Evolutionary conservation across 2,888 invertebrate species (phyloP).

Genomic region (Leptogaster cylindrica): DNA sequence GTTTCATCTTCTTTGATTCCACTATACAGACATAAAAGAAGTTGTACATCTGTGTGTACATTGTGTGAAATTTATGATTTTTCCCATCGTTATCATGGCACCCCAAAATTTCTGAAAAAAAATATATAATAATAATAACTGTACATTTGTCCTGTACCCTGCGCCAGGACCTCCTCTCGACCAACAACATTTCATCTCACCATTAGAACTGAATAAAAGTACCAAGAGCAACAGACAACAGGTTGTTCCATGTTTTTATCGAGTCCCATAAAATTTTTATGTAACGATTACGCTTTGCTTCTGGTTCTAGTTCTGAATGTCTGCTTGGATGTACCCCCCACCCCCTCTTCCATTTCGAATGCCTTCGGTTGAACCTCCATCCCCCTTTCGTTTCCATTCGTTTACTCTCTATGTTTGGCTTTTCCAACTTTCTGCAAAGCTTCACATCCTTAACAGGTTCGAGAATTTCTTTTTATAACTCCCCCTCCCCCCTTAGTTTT

Average conservation of each 20-base stretch:
- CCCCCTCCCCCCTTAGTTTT: neutral
- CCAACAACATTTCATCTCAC: slow-evolving; percentile 42
- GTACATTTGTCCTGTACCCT: neutral
- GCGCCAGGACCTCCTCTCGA: neutral
- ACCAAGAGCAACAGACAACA: slow-evolving; percentile 46
- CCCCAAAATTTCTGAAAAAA: too few species aligned
- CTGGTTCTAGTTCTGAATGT: slow-evolving; percentile 42
- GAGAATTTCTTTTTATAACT: slow-evolving; percentile 36
- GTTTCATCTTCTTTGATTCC: slow-evolving; percentile 16
- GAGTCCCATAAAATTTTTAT: slow-evolving; percentile 49
- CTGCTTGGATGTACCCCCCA: slow-evolving; percentile 14
- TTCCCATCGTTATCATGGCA: slow-evolving; percentile 44
- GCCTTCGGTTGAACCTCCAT: slow-evolving; percentile 26
- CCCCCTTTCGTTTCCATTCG: slow-evolving; percentile 21
- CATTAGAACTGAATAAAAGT: slow-evolving; percentile 48
- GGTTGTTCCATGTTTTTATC: slow-evolving; percentile 49
- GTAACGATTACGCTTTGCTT: slow-evolving; percentile 48
- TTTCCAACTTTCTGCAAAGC: slow-evolving; percentile 33
- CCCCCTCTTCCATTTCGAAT: slow-evolving; percentile 29
- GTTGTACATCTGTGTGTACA: slow-evolving; percentile 12
- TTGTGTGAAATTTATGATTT: slow-evolving; percentile 48
- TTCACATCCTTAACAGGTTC: slow-evolving; percentile 14
- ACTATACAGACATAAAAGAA: neutral
- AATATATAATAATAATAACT: too few species aligned
- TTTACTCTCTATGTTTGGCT: slow-evolving; percentile 41